Percentiles rank a stretch among this genome's conserved stretches.
Conservation (phyloP, 2,888 invertebrate genomes). For the Stegophylla sp. region DNA sequence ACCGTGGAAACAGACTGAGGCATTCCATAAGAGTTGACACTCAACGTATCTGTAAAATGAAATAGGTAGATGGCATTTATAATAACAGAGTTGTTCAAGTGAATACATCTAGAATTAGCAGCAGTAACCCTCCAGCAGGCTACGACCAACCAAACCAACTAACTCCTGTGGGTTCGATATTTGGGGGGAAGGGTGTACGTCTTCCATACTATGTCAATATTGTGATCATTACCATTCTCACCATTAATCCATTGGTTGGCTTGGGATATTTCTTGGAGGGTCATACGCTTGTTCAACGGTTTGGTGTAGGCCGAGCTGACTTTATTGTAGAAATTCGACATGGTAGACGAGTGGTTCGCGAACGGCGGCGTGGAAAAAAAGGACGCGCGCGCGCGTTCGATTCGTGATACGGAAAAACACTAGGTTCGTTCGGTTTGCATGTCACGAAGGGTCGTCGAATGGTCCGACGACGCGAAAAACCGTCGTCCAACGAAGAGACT, state of each 20-base stretch:
- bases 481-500: background rate
- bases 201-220: background rate
- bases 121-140: background rate
- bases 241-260: conserved; percentile 88
- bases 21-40: conserved; percentile 45
- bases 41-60: conserved; percentile 57
- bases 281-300: conserved; percentile 74
- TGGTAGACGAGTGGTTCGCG: conserved; percentile 64
- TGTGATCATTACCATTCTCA: conserved; percentile 64
- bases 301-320: conserved; percentile 70
- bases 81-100: background rate
- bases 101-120: too few relatives aligned
- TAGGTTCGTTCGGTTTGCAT: too few relatives aligned
- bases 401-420: too few relatives aligned
- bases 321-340: conserved; percentile 81
- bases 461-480: too few relatives aligned
- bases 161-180: too few relatives aligned
- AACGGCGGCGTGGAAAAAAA: background rate
- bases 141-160: background rate
- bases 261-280: conserved; percentile 76
- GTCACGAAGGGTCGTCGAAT: too few relatives aligned
- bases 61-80: conserved; percentile 60
- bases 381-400: background rate
- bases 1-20: conserved; percentile 46
- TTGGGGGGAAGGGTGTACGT: background rate